Percentiles rank a stretch among this genome's conserved stretches.
Evolutionary conservation across 2,888 invertebrate species (phyloP).

Genomic region (Zaprionus lineosus): DNA sequence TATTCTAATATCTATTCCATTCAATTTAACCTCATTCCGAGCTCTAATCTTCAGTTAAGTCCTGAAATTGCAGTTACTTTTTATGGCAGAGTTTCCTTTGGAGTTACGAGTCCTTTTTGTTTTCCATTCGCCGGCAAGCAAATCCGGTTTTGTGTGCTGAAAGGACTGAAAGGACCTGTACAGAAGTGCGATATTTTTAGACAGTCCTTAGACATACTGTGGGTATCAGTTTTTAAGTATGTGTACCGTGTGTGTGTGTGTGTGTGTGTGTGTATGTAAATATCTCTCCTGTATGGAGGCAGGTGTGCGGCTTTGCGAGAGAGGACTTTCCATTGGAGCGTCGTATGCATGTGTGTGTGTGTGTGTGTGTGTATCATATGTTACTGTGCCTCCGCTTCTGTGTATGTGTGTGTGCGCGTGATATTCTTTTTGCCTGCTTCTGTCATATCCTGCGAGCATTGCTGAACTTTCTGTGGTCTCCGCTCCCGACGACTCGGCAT

Average conservation of each 20-base stretch:
- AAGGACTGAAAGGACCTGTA: constrained; percentile 37
- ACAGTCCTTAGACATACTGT: constrained; percentile 42
- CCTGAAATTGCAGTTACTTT: too few relatives aligned
- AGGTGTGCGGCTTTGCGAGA: constrained; percentile 30
- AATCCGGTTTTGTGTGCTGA: constrained; percentile 41
- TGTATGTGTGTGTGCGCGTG: background rate
- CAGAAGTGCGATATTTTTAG: constrained; percentile 28
- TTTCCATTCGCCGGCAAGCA: background rate
- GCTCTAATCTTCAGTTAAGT: too few relatives aligned
- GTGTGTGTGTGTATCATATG: background rate
- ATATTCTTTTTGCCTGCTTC: constrained; percentile 9
- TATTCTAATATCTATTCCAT: too few relatives aligned
- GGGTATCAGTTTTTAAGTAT: background rate
- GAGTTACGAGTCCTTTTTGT: background rate
- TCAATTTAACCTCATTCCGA: too few relatives aligned
- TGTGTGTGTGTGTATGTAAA: constrained; percentile 35
- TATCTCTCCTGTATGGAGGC: constrained; percentile 24
- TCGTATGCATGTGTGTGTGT: background rate
- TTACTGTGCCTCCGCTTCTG: background rate
- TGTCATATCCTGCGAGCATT: constrained; percentile 34
- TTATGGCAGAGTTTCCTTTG: too few relatives aligned
- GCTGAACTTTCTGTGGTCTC: constrained; percentile 19
- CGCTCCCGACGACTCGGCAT: background rate
- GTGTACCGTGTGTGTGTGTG: background rate
- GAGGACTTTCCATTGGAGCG: background rate